Evolutionary conservation across 2,888 invertebrate species (phyloP).

Genomic region (Tenthredo scrophulariae): DNA sequence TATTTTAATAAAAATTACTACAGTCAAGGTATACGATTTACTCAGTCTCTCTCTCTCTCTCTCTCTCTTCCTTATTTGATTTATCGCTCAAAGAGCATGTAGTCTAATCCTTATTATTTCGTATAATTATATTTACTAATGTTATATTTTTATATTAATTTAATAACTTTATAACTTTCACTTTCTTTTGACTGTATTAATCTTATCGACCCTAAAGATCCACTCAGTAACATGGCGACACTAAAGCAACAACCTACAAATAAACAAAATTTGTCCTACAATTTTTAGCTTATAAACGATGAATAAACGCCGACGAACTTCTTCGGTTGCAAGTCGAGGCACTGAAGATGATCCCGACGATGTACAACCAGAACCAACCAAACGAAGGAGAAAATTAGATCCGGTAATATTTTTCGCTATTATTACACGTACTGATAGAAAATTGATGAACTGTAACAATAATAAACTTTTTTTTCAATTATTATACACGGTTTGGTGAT

Average conservation of each 20-base stretch:
- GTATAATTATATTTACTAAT: no score
- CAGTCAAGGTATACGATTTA: slow-evolving; percentile 2
- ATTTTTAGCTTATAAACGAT: slow-evolving; percentile 74
- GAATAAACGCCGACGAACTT: slow-evolving; percentile 91
- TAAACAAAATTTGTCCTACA: slow-evolving; percentile 12
- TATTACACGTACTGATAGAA: neutral
- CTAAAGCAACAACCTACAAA: neutral
- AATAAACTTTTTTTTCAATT: neutral
- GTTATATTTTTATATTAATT: no score
- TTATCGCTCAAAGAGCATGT: no score
- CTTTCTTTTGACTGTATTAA: no score
- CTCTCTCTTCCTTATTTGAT: no score
- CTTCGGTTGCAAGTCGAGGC: slow-evolving; percentile 89
- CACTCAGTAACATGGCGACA: slow-evolving; percentile 46
- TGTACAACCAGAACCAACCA: slow-evolving; percentile 78
- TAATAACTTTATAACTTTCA: no score
- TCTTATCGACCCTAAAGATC: no score
- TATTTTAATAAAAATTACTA: neutral
- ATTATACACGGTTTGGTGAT: neutral
- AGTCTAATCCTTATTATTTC: no score
- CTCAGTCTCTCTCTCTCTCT: no score
- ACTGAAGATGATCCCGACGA: slow-evolving; percentile 88
- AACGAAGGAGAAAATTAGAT: slow-evolving; percentile 87
- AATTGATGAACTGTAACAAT: slow-evolving; percentile 24
- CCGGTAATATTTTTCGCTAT: slow-evolving; percentile 80